Percentiles rank a stretch among this genome's conserved stretches.
These are phyloP conservation scores for Neocloeon triangulifer DNA, from an alignment of 1,140 invertebrate species.

Conservation along the genomic window DNA sequence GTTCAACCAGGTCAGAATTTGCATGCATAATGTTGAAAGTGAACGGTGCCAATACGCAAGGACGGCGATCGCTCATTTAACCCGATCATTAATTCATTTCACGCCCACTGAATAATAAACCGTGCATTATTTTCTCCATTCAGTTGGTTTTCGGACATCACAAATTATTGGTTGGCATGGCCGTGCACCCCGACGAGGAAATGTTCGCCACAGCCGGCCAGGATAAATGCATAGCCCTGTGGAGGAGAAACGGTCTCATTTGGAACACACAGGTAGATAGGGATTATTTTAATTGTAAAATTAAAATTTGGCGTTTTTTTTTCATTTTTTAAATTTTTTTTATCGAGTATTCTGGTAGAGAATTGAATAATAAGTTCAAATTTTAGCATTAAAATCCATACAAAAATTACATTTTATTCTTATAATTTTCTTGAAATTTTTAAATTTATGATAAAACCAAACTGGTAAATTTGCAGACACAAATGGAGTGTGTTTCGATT, in stretches of 20 bases:
- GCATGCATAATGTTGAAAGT: too few species aligned
- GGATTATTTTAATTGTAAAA: too few species aligned
- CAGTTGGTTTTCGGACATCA: slow-evolving; percentile 78
- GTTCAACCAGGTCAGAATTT: slow-evolving; percentile 79
- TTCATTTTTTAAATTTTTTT: neutral
- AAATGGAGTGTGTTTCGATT: slow-evolving; percentile 60
- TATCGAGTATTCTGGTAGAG: neutral
- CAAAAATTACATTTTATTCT: neutral
- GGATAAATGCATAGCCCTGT: slow-evolving; percentile 75
- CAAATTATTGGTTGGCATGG: slow-evolving; percentile 71
- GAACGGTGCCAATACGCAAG: too few species aligned
- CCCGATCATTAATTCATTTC: too few species aligned
- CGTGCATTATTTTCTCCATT: slow-evolving; percentile 9
- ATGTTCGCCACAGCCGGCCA: slow-evolving; percentile 81
- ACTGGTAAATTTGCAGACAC: too few species aligned
- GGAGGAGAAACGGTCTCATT: slow-evolving; percentile 64
- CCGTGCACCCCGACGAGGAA: slow-evolving; percentile 73
- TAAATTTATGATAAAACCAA: too few species aligned
- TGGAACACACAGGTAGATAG: slow-evolving; percentile 64
- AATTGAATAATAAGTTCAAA: neutral
- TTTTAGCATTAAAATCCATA: neutral
- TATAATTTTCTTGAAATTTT: too few species aligned
- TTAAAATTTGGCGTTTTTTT: slow-evolving; percentile 2
- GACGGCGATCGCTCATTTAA: too few species aligned
- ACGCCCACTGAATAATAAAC: too few species aligned